Conservation (phyloP, 2,797 vertebrate genomes). For the Brotula barbata region DNA sequence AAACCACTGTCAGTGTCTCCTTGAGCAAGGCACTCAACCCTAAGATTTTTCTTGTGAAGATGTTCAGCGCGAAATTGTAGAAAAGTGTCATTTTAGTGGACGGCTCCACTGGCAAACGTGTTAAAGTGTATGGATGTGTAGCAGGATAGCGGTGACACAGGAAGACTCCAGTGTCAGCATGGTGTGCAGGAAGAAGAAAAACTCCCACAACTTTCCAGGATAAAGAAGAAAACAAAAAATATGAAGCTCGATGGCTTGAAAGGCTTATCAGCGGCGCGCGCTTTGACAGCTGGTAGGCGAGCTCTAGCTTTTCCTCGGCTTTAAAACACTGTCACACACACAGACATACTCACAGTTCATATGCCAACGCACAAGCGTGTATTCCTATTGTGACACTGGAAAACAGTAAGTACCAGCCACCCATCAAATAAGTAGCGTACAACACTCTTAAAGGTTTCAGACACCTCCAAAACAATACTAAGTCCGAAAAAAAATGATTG, state of each 20-base stretch:
- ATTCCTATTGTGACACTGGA: neutral
- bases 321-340: constrained; percentile 6
- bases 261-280: constrained; percentile 14
- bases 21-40: constrained; percentile 21
- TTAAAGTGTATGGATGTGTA: constrained; percentile 10
- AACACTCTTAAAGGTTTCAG: neutral
- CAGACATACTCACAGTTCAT: constrained; percentile 5
- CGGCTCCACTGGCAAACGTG: neutral
- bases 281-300: constrained; percentile 43
- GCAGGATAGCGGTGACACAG: constrained; percentile 1
- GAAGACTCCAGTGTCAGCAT: neutral
- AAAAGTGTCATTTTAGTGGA: neutral
- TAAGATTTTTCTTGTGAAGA: constrained; percentile 3
- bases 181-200: neutral
- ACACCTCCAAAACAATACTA: neutral
- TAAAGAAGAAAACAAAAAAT: constrained; percentile 39
- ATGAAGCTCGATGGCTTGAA: constrained; percentile 27
- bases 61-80: neutral
- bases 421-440: neutral
- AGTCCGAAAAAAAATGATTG: neutral
- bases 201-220: constrained; percentile 19
- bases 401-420: neutral
- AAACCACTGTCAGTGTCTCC: constrained; percentile 2
- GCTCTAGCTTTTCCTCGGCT: constrained; percentile 21
- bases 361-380: neutral